Conservation (phyloP, 2,888 invertebrate genomes). For the Papilio gigon region DNA sequence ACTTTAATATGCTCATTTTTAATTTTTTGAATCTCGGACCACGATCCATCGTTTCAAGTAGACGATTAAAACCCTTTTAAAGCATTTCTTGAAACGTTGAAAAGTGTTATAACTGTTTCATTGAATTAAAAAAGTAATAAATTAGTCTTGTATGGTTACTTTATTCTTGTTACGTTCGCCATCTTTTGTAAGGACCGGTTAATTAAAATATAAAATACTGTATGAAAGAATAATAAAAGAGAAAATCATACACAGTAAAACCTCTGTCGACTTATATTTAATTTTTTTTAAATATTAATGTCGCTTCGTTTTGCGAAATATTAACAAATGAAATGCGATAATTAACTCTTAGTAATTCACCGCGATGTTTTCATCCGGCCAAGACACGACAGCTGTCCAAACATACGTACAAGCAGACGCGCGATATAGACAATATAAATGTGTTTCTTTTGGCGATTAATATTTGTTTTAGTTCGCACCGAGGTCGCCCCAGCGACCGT, state of each 20-base stretch:
- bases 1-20: not conserved
- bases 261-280: not conserved
- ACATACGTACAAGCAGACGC: slow-evolving; percentile 21
- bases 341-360: not conserved
- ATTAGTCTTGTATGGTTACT: not conserved
- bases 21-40: not conserved
- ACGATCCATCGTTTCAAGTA: not conserved
- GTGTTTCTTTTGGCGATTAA: slow-evolving; percentile 36
- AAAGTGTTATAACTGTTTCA: slow-evolving; percentile 20
- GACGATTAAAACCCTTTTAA: not conserved
- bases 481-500: slow-evolving; percentile 31
- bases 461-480: slow-evolving; percentile 37
- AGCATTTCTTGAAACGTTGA: slow-evolving; percentile 5
- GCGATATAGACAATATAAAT: slow-evolving; percentile 33
- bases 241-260: not conserved
- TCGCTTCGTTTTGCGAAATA: not conserved
- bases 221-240: not conserved
- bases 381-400: slow-evolving; percentile 37
- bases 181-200: not conserved
- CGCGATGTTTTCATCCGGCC: slow-evolving; percentile 25
- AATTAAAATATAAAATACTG: not conserved
- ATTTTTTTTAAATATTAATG: not conserved
- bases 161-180: not conserved
- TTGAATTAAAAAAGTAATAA: slow-evolving; percentile 10
- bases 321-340: not conserved